Percentiles rank a stretch among this genome's conserved stretches.
Evolutionary conservation across 2,888 invertebrate species (phyloP).

Genomic region (Thymelicus lineola): DNA sequence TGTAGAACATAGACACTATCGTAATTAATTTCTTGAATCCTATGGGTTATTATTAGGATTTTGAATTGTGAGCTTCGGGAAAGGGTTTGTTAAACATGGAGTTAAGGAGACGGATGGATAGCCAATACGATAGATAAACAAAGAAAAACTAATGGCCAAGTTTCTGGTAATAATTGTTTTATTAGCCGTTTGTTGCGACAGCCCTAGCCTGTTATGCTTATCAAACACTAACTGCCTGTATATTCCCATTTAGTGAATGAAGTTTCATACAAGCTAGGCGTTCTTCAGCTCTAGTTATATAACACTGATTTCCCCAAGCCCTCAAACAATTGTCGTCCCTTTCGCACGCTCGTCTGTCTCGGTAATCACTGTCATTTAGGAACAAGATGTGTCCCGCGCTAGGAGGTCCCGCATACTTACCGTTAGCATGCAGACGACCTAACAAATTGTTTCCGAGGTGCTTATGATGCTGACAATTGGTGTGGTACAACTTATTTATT

Average conservation of each 20-base stretch:
- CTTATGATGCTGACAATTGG: constrained; percentile 1
- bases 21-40: too few relatives aligned
- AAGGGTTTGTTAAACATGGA: too few relatives aligned
- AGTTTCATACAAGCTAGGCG: not conserved
- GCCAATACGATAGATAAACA: too few relatives aligned
- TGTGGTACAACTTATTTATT: constrained; percentile 11
- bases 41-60: too few relatives aligned
- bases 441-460: constrained; percentile 30
- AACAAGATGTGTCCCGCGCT: constrained; percentile 67
- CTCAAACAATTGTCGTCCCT: constrained; percentile 24
- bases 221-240: not conserved
- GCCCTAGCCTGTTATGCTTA: not conserved
- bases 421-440: constrained; percentile 38
- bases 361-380: constrained; percentile 69
- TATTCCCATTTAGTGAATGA: constrained; percentile 8
- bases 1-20: too few relatives aligned
- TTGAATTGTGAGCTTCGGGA: too few relatives aligned
- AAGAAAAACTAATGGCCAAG: too few relatives aligned
- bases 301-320: constrained; percentile 55
- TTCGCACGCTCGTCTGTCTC: constrained; percentile 48
- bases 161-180: too few relatives aligned
- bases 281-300: not conserved
- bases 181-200: not conserved
- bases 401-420: constrained; percentile 40
- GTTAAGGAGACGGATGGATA: too few relatives aligned